These are phyloP conservation scores for Parus major DNA, from an alignment of 2,113 vertebrate species.

Conservation along the genomic window DNA sequence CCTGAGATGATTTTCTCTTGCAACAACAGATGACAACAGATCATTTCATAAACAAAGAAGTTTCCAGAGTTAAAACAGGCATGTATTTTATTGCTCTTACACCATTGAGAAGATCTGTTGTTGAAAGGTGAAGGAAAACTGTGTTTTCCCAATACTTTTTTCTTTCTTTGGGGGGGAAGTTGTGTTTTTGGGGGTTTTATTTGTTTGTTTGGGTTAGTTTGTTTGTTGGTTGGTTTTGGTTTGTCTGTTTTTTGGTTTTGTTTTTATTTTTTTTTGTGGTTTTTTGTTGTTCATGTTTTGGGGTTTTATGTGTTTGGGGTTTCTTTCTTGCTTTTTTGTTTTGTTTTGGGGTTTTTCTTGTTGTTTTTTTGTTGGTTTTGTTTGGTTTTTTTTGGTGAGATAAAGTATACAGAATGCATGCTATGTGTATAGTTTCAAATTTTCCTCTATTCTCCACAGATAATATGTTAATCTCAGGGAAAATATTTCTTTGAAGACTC, in stretches of 20 bases:
- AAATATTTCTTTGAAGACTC: not conserved
- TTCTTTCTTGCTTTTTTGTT: not conserved
- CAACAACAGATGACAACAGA: not conserved
- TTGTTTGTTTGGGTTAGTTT: not conserved
- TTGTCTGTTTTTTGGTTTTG: not conserved
- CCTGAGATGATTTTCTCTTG: not conserved
- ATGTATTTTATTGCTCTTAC: fast-evolving
- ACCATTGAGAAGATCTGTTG: fast-evolving
- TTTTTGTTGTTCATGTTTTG: not conserved
- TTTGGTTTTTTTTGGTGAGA: not conserved
- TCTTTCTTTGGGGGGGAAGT: too few species aligned
- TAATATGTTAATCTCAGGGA: not conserved
- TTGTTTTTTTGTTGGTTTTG: not conserved
- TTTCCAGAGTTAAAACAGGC: not conserved
- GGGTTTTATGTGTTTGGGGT: too few species aligned
- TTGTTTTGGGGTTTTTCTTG: too few species aligned
- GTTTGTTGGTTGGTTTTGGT: not conserved
- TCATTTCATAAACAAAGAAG: not conserved
- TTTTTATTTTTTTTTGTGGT: not conserved
- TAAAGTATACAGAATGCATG: not conserved
- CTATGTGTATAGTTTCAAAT: not conserved
- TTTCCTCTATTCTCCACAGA: not conserved
- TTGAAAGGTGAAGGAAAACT: not conserved
- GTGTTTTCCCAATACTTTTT: fast-evolving
- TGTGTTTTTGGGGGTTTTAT: not conserved